Base-by-base conservation (phyloP, 2,113 vertebrate genomes). In the Dissostichus mawsoni region DNA sequence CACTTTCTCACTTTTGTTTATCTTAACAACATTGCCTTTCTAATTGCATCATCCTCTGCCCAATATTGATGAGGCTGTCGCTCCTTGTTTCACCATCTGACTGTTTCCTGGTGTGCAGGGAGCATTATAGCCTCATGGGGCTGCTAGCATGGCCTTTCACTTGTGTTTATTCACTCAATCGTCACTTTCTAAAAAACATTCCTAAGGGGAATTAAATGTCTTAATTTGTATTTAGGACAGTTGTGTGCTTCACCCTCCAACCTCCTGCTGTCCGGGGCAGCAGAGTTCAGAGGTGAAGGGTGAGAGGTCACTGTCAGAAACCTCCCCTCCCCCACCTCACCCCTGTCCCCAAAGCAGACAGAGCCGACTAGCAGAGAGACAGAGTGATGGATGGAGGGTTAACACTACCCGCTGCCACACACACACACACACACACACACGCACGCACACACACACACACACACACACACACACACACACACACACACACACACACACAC, bases 341-440 rank as follows among this genome's bases (percentile, higher is more conserved):
- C 78, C 64, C 75, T 58, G 69, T 80, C 81, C 78, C 74, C 82
- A 69, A 75, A 84, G 78, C 89, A 92, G 90, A 87, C 85, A 84
- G 84, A 48, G 56, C 73, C 76, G 86, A 89, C 75, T 79, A 50
- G 81, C 65, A 62, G 74, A 71, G 82, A 80, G 90, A 91, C 89
- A 88, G 87, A 83, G 89, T 94, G 92, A 93, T 92, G 90, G 91
- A 94, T 93, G 91, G 89, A 82, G 76, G 88, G 77, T 84, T 88
- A 80, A 79, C 83, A 71, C 79, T 67, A 74, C 57, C 71, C 57
- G 45, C 56, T 66, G 29, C 64, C 20, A 20, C 20, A 20, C 20
- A 20, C 20, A 20, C 20, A 20, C 20, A 20, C 20, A 20, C 20
- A 20, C 76, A 82, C 78, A 52, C 64, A 51, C 64, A 66, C 36